A percentile compares a stretch with the other conserved stretches of the same genome.
phyloP scores from a whole-genome alignment of 2,888 invertebrate genomes.

The Oligia latruncula region DNA sequence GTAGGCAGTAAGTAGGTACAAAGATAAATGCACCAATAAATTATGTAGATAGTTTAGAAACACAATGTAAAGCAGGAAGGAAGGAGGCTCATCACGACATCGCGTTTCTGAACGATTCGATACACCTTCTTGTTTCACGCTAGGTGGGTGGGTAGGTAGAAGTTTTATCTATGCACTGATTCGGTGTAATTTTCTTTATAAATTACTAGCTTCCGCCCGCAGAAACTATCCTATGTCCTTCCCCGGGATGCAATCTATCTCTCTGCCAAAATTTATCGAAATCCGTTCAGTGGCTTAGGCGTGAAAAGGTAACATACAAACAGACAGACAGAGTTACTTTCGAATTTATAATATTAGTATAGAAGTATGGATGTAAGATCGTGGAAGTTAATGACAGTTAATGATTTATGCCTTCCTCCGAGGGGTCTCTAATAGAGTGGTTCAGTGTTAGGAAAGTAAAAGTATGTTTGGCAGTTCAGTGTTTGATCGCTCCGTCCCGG shows the following conservation, averaged over 20 bases:
- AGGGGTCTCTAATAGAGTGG: not conserved
- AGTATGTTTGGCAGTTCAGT: not conserved
- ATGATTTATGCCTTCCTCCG: not conserved
- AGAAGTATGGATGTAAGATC: not conserved
- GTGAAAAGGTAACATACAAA: no score
- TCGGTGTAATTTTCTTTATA: slow-evolving; percentile 8
- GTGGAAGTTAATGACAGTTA: not conserved
- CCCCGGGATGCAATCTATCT: no score
- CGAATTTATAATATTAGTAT: no score
- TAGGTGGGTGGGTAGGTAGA: not conserved
- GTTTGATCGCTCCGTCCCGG: not conserved
- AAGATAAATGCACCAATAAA: slow-evolving; percentile 53
- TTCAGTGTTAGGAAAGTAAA: not conserved
- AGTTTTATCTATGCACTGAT: slow-evolving; percentile 30
- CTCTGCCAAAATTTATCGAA: no score
- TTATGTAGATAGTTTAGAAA: slow-evolving; percentile 40
- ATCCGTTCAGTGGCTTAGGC: no score
- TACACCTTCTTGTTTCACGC: slow-evolving; percentile 33
- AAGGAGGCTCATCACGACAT: slow-evolving; percentile 49
- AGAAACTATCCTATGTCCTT: no score
- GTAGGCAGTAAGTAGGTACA: not conserved
- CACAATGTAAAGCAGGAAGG: slow-evolving; percentile 40
- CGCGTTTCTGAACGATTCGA: slow-evolving; percentile 54
- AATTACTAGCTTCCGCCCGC: not conserved
- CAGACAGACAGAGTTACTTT: no score